Evolutionary conservation across 1,140 invertebrate genomes (phyloP).

Genomic region (Cydia amplana): DNA sequence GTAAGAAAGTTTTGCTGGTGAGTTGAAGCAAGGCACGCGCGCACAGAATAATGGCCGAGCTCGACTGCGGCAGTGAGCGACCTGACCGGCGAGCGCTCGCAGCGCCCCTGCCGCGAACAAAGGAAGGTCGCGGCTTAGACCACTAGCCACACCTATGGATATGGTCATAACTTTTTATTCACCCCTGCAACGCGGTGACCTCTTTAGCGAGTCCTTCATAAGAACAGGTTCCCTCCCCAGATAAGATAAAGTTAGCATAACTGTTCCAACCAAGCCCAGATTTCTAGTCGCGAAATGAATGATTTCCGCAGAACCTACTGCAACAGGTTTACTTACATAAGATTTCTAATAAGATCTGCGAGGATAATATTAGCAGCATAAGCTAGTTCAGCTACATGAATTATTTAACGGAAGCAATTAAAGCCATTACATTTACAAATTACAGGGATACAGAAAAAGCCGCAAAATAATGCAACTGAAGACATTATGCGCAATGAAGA

Average conservation of each 20-base stretch:
- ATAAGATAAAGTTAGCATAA: slow-evolving; percentile 2
- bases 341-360: neutral
- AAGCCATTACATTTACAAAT: too few species aligned
- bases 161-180: slow-evolving; percentile 29
- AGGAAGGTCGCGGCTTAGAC: slow-evolving; percentile 29
- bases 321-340: slow-evolving; percentile 5
- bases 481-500: too few species aligned
- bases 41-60: slow-evolving; percentile 40
- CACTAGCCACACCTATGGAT: slow-evolving; percentile 27
- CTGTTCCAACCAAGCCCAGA: neutral
- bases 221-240: slow-evolving; percentile 5
- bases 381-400: too few species aligned
- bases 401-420: too few species aligned
- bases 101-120: slow-evolving; percentile 38
- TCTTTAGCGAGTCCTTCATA: slow-evolving; percentile 15
- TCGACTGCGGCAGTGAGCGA: slow-evolving; percentile 50
- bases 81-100: slow-evolving; percentile 34
- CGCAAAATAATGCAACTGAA: too few species aligned
- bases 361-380: too few species aligned
- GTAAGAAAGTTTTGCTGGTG: slow-evolving; percentile 71
- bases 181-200: slow-evolving; percentile 23
- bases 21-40: slow-evolving; percentile 44
- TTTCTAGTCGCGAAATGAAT: neutral
- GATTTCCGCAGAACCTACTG: neutral
- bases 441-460: too few species aligned